Base-by-base conservation (phyloP, 2,888 invertebrate genomes). In the Linyphia triangularis region DNA sequence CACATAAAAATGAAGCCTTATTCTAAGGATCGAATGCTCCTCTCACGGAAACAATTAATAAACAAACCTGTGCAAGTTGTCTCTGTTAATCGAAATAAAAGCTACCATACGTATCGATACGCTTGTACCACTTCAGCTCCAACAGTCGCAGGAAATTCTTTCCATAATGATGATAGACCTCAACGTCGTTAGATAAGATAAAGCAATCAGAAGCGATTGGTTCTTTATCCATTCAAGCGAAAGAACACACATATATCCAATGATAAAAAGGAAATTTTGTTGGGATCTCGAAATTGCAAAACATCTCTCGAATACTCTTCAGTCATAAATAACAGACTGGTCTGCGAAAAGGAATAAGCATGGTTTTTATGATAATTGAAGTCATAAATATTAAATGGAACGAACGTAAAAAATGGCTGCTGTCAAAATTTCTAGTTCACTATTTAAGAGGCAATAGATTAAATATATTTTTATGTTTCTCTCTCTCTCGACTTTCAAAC, bases 341-440 rank as follows among this genome's bases (percentile, higher is more conserved):
- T 16, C 16, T 72, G 9, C 24, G 19, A 63, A 63, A 63, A 28
- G 43, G 26, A n/a, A 72, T 9, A 24, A 72, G 43, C 37, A 72
- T n/a, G 24, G 5, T 43, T 72, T 72, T 43, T 72, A 43, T 43
- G 40, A 24, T 72, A 72, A 72, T 43, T 72, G 70, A 37, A 72
- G 33, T 72, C 70, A 72, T 72, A 72, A 72, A 72, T 67, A 67
- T 67, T 33, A 67, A 33, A 33, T 33, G 26, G 33, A 33, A 19
- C n/a, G 5, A 19, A 33, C 33, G 33, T 10, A 19, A 30, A 16
- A 33, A 67, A 33, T 16, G 33, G n/a, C 3, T 13, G 33, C 33
- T 67, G 33, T 67, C 30, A 67, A 28, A 67, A 67, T 10, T 16
- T 30, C 33, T 33, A 63, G 63, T 24, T 63, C 5, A 33, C 2